Conservation (phyloP, 1,140 invertebrate genomes). For the Cepaea nemoralis region DNA sequence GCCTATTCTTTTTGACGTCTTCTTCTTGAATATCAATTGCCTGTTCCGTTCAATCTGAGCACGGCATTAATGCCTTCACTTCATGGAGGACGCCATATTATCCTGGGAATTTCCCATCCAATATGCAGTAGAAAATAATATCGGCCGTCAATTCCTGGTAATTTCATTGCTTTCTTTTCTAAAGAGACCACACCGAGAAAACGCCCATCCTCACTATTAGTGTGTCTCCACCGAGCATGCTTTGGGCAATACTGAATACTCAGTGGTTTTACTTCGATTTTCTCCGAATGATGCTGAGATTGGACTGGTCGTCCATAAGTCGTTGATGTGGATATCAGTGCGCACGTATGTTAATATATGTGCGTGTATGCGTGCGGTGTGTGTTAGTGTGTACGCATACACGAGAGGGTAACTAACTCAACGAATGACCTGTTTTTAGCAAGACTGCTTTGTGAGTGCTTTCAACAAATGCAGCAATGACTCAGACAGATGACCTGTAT, state of each 20-base stretch:
- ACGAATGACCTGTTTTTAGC: too few species aligned
- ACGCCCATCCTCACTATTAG: not conserved
- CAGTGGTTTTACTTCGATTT: not conserved
- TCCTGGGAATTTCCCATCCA: not conserved
- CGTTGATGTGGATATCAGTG: too few species aligned
- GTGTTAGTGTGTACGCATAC: too few species aligned
- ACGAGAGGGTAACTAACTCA: too few species aligned
- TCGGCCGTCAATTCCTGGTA: slow-evolving; percentile 11
- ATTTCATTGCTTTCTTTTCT: slow-evolving; percentile 19
- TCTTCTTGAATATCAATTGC: slow-evolving; percentile 7
- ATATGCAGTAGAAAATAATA: slow-evolving; percentile 25
- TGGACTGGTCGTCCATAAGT: not conserved
- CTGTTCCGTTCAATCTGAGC: not conserved
- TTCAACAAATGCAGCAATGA: too few species aligned
- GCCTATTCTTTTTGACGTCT: not conserved
- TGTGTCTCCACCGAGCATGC: not conserved
- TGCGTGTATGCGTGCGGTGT: too few species aligned
- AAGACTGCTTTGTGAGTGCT: too few species aligned
- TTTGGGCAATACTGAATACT: not conserved
- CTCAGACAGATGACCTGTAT: too few species aligned
- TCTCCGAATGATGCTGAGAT: not conserved
- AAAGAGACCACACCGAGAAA: not conserved
- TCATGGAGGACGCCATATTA: not conserved
- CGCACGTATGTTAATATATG: too few species aligned
- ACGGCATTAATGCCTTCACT: slow-evolving; percentile 12